Evolutionary conservation across 2,888 invertebrate genomes (phyloP).

Genomic region (Plusia festucae): DNA sequence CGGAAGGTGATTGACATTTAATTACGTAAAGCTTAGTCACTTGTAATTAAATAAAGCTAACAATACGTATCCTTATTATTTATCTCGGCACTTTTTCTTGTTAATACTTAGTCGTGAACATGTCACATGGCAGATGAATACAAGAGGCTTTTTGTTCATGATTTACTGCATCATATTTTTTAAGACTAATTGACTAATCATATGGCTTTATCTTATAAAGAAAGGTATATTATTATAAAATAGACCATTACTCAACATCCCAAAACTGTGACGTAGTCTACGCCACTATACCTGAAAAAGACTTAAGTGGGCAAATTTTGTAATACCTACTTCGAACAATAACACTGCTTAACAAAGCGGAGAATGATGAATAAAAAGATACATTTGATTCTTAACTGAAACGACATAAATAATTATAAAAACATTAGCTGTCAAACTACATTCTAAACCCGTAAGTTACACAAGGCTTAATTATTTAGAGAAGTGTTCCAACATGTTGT

Average conservation of each 20-base stretch:
- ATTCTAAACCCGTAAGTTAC: too few species aligned
- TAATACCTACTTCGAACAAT: too few species aligned
- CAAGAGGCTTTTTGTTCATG: conserved; percentile 62
- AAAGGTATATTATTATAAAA: too few species aligned
- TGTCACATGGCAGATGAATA: conserved; percentile 57
- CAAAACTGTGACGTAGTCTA: too few species aligned
- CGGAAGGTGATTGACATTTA: conserved; percentile 50
- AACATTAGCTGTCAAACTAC: too few species aligned
- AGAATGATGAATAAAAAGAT: too few species aligned
- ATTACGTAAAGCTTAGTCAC: conserved; percentile 27
- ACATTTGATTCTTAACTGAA: too few species aligned
- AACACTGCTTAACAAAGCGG: too few species aligned
- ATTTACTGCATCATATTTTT: conserved; percentile 38
- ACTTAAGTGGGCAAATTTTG: too few species aligned
- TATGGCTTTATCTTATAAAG: conserved; percentile 11
- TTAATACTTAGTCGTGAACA: conserved; percentile 31
- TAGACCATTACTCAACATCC: too few species aligned
- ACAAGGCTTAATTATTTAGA: not conserved
- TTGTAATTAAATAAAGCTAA: conserved; percentile 23
- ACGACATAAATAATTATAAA: too few species aligned
- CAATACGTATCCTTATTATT: conserved; percentile 51
- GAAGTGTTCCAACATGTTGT: not conserved
- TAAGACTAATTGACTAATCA: conserved; percentile 43
- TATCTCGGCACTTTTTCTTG: conserved; percentile 58
- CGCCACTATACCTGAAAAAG: too few species aligned